Evolutionary conservation across 1,140 invertebrate species (phyloP), one percentile per base, ranked within the genome.

Genomic region (Drosophila trapezifrons): DNA sequence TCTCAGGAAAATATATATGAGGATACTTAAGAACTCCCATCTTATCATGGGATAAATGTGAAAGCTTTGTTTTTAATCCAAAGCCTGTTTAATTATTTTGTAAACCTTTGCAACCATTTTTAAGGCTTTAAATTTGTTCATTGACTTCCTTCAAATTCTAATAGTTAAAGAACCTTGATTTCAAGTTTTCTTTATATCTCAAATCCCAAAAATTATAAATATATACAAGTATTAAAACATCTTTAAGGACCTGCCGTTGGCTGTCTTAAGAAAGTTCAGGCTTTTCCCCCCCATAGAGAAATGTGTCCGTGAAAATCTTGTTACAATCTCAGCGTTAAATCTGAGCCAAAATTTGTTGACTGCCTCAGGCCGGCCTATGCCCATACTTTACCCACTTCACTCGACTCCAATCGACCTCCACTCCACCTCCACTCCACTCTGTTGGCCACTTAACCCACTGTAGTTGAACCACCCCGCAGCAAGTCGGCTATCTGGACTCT

Each of bases 261-360:
- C 8, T 18, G 29, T 13, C 32, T 15, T 22, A n/a, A 4, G 18
- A 37, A 37, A 54, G 18, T 37, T 32, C 12, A 4, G 32, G 49
- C 49, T 51, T 32, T 20, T 43, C 4, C 10, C 3, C 12, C 32
- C 18, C 29, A 4, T 12, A 35, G 51, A 54, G 13, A 54, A 10
- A 15, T 54, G 32, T 15, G 57, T 63, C 27, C 40, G 29, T 45
- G 8, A n/a, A 66, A 64, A 66, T 46, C 63, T 66, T 67, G 43
- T 69, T 80, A 71, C 78, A 80, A 80, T 73, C 79, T 56, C 57
- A 35, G 79, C 57, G 67, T 78, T 73, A 67, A 78, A 76, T 76
- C 74, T 70, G 40, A 45, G 42, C 51, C 63, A 35, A 77, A 80
- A 60, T 80, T 54, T 81, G 78, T 81, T 81, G 78, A 65, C 72